Percentiles rank a stretch among this genome's conserved stretches.
Conservation (phyloP, 2,888 invertebrate genomes). For the Rhingia campestris region DNA sequence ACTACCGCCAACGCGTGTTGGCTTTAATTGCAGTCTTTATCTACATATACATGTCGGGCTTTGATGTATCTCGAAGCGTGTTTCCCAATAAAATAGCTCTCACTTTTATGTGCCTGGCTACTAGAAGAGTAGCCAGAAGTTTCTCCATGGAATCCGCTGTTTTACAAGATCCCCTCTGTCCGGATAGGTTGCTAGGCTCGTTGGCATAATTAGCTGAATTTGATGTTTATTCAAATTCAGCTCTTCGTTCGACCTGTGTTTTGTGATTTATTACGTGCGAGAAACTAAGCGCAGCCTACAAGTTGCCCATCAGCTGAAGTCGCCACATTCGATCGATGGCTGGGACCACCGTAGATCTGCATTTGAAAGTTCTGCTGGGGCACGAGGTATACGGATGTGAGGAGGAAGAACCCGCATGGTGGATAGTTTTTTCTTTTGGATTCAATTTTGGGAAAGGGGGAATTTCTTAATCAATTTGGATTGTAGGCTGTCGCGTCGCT, state of each 20-base stretch:
- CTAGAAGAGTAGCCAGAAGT: not conserved
- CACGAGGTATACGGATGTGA: conserved; percentile 33
- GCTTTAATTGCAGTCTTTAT: conserved; percentile 19
- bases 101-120: conserved; percentile 33
- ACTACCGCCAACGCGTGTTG: conserved; percentile 53
- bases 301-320: conserved; percentile 25
- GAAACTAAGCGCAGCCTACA: conserved; percentile 39
- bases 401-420: conserved; percentile 37
- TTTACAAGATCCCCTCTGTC: conserved; percentile 18
- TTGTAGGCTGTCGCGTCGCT: conserved; percentile 14
- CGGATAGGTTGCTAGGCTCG: not conserved
- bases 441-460: conserved; percentile 5
- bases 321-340: conserved; percentile 10
- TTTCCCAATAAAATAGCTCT: conserved; percentile 23
- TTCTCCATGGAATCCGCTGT: conserved; percentile 19
- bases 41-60: not conserved
- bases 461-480: conserved; percentile 42
- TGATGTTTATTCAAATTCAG: conserved; percentile 53
- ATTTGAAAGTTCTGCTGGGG: conserved; percentile 29
- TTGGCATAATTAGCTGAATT: conserved; percentile 54
- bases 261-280: conserved; percentile 63
- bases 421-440: conserved; percentile 1
- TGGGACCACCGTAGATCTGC: conserved; percentile 58
- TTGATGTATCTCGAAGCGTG: not conserved
- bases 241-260: not conserved